Conservation (phyloP, 2,888 invertebrate genomes). For the Monopis laevigella region DNA sequence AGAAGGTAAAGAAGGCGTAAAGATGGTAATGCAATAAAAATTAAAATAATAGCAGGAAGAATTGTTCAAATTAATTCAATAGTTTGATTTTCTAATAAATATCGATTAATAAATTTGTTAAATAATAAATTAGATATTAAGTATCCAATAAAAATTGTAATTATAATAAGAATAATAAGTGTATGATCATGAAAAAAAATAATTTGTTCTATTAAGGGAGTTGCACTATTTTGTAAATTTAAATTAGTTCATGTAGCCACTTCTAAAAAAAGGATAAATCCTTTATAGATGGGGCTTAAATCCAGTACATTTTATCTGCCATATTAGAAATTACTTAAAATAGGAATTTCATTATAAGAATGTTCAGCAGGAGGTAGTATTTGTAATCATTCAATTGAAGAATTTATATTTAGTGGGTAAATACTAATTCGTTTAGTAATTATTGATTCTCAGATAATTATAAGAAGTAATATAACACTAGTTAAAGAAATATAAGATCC, state of each 20-base stretch:
- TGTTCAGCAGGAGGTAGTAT: slow-evolving; percentile 66
- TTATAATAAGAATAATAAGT: slow-evolving; percentile 69
- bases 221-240: slow-evolving; percentile 68
- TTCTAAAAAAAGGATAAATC: slow-evolving; percentile 69
- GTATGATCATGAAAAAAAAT: slow-evolving; percentile 72
- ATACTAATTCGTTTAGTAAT: slow-evolving; percentile 57
- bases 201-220: slow-evolving; percentile 73
- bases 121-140: slow-evolving; percentile 63
- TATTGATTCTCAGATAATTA: slow-evolving; percentile 71
- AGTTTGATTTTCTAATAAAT: slow-evolving; percentile 65
- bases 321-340: slow-evolving; percentile 71
- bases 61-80: slow-evolving; percentile 74
- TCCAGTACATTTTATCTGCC: slow-evolving; percentile 67
- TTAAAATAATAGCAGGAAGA: slow-evolving; percentile 67
- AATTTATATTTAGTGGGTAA: slow-evolving; percentile 53
- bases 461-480: slow-evolving; percentile 66
- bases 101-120: slow-evolving; percentile 67
- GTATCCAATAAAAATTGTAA: slow-evolving; percentile 68
- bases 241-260: slow-evolving; percentile 68
- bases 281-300: slow-evolving; percentile 75
- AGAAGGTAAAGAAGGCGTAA: slow-evolving; percentile 68
- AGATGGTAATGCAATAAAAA: slow-evolving; percentile 71
- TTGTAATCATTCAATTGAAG: slow-evolving; percentile 72
- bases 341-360: slow-evolving; percentile 67
- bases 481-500: slow-evolving; percentile 72